Conservation (phyloP, 2,797 vertebrate species). For the Anguilla obscura region DNA sequence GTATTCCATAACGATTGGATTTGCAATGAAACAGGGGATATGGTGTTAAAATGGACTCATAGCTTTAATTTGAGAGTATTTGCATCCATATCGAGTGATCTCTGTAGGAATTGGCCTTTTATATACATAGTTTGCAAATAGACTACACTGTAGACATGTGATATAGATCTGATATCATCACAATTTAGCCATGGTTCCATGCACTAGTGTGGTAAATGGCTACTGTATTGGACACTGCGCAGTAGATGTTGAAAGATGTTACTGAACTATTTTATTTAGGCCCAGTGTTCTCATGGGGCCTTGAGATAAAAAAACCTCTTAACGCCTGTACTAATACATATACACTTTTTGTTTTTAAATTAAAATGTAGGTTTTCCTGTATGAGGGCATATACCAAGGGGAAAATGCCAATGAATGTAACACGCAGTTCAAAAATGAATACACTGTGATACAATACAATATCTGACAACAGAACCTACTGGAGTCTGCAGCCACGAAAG, state of each 20-base stretch:
- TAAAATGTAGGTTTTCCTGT: not conserved
- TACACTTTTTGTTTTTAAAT: not conserved
- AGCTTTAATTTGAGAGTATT: too few species aligned
- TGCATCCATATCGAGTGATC: too few species aligned
- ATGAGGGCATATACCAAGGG: not conserved
- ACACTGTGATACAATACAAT: not conserved
- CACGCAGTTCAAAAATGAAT: not conserved
- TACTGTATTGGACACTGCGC: not conserved
- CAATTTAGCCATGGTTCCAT: not conserved
- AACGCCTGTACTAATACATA: not conserved
- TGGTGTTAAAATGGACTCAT: too few species aligned
- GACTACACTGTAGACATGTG: not conserved
- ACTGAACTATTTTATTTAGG: not conserved
- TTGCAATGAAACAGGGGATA: too few species aligned
- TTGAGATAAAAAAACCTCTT: not conserved
- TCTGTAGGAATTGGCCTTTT: too few species aligned
- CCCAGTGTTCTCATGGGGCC: not conserved
- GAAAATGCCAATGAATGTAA: not conserved
- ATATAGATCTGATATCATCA: not conserved
- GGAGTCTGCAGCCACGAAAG: slow-evolving; percentile 19
- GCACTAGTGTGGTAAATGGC: not conserved
- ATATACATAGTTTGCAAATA: not conserved
- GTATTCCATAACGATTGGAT: too few species aligned
- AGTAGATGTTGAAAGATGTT: not conserved
- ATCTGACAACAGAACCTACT: slow-evolving; percentile 15